phyloP scores from a whole-genome alignment of 2,113 vertebrate genomes.

The Podocnemis expansa region DNA sequence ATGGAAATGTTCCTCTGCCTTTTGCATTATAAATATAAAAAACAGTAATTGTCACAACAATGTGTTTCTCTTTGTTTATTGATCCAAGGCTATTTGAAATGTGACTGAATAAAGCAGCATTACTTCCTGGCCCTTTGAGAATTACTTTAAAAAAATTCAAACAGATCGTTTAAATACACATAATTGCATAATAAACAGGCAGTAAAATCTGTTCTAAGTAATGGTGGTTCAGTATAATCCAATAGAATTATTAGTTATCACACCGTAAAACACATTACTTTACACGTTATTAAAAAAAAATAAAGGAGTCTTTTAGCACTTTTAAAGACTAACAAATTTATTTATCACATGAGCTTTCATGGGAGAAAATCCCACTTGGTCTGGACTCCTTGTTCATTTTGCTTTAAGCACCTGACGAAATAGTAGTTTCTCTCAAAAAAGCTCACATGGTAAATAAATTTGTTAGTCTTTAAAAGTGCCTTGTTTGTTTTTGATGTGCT shows the following conservation, averaged over 20 bases:
- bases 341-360: no score
- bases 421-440: no score
- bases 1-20: not conserved
- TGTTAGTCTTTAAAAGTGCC: no score
- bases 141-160: not conserved
- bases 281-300: not conserved
- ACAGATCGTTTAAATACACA: not conserved
- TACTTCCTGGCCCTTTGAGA: not conserved
- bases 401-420: no score
- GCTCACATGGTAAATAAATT: no score
- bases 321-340: no score
- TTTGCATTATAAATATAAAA: not conserved
- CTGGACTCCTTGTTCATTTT: no score
- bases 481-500: no score
- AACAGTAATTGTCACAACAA: not conserved
- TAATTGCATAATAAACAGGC: not conserved
- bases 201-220: not conserved
- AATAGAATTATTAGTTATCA: not conserved
- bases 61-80: constrained; percentile 21
- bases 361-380: no score
- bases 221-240: not conserved
- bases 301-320: no score
- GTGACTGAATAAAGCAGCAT: not conserved
- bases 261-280: not conserved
- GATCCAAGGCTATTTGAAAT: constrained; percentile 21